Evolutionary conservation across 2,797 vertebrate genomes (phyloP), one percentile per base, ranked within the genome.

Genomic region (Rhabdophis nuchalis): DNA sequence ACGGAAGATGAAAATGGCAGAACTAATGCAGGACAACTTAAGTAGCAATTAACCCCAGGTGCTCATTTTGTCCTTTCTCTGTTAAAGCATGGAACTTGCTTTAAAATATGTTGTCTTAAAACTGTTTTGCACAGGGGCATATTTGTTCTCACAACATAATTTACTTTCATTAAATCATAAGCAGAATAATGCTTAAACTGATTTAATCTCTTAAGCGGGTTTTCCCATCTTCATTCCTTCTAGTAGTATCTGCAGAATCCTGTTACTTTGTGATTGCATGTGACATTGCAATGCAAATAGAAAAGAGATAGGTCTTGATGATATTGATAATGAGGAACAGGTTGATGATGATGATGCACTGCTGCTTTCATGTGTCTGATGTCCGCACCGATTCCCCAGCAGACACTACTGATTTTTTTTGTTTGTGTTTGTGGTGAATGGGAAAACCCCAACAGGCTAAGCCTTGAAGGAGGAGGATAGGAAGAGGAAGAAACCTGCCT

Each of bases 81-180:
- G 1, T 23, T 14, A 46, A 88, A 93, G 87, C 13, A 20, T 0
- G 56, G 13, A 82, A 25, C 89, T 82, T 41, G 53, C 5, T 82
- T 57, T 57, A 41, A n/a, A 86, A 90, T 86, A 72, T 11, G 82
- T 85, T 87, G 5, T 4, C 6, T 56, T 58, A n/a, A 92, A 58
- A 68, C 8, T 77, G 64, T 5, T 9, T 87, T 27, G n/a, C 20
- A 27, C 46, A 58, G 88, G 92, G 29, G n/a, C 58, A 1, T 60
- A 93, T 1, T 8, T 58, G 53, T 88, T 56, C 7, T 77, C 27
- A 23, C 1, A 16, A 0, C 50, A 60, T 87, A 29, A 2, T 89
- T 90, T 53, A 4, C 11, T 90, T 91, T 93, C 72, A 89, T 77
- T 91, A 91, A 88, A 36, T 93, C 58, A 77, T 87, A 85, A 64